These are phyloP conservation scores for Lordiphosa stackelbergi DNA, from an alignment of 1,140 invertebrate species.

Conservation along the genomic window DNA sequence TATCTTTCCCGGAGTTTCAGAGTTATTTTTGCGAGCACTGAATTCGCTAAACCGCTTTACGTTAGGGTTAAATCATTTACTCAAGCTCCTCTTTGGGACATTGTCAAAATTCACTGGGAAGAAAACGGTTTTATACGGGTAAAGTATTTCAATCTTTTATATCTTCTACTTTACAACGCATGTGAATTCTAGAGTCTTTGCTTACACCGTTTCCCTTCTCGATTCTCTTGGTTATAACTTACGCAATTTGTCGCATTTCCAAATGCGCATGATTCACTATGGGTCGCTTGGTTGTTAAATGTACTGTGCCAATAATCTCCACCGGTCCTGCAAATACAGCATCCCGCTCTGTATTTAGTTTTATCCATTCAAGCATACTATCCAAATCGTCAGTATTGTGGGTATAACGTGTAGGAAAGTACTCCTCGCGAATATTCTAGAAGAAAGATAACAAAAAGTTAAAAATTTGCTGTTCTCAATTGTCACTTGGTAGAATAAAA, in stretches of 20 bases:
- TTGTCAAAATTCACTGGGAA: too few species aligned
- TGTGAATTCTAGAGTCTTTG: too few species aligned
- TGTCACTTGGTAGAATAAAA: too few species aligned
- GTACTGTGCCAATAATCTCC: slow-evolving; percentile 72
- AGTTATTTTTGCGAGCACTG: too few species aligned
- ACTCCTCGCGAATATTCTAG: slow-evolving; percentile 70
- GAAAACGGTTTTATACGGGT: too few species aligned
- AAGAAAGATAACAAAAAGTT: not conserved
- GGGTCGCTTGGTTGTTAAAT: slow-evolving; percentile 67
- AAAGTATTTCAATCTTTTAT: too few species aligned
- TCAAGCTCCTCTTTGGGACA: too few species aligned
- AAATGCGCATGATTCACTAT: slow-evolving; percentile 75
- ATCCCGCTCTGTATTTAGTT: slow-evolving; percentile 71
- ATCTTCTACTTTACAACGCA: too few species aligned
- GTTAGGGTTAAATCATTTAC: not conserved
- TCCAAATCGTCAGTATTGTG: slow-evolving; percentile 56
- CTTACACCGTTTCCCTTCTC: too few species aligned
- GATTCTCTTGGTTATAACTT: slow-evolving; percentile 19
- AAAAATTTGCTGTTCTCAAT: too few species aligned
- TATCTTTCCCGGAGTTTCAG: too few species aligned
- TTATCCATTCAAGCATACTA: slow-evolving; percentile 74
- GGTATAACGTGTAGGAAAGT: slow-evolving; percentile 43
- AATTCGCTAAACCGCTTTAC: too few species aligned
- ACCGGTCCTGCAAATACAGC: slow-evolving; percentile 73
- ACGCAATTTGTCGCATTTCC: slow-evolving; percentile 74